Conservation (phyloP, 2,113 vertebrate species). For the Microtus oregoni region DNA sequence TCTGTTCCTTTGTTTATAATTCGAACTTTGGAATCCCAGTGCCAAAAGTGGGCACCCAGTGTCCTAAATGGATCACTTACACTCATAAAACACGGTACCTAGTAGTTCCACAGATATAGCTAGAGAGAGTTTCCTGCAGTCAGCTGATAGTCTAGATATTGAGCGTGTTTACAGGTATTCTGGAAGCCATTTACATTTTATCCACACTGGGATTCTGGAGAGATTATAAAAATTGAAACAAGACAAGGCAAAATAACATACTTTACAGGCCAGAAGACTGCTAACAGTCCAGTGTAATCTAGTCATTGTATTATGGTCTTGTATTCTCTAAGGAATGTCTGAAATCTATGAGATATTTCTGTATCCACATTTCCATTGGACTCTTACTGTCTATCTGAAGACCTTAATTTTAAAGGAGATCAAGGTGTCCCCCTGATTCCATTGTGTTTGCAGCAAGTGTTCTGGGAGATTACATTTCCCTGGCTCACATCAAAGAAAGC, state of each 20-base stretch:
- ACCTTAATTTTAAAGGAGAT: slow-evolving; percentile 63
- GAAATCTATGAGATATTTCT: slow-evolving; percentile 68
- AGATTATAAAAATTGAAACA: slow-evolving; percentile 65
- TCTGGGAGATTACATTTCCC: slow-evolving; percentile 66
- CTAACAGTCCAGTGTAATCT: slow-evolving; percentile 51
- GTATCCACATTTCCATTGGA: slow-evolving; percentile 38
- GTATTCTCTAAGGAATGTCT: slow-evolving; percentile 66
- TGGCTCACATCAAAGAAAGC: slow-evolving; percentile 36
- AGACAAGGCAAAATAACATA: slow-evolving; percentile 46
- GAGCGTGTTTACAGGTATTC: slow-evolving; percentile 30
- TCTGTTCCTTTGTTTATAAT: slow-evolving; percentile 8
- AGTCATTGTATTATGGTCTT: slow-evolving; percentile 34
- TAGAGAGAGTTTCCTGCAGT: not conserved
- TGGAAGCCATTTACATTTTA: slow-evolving; percentile 41
- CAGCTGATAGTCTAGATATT: not conserved
- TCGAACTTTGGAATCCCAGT: not conserved
- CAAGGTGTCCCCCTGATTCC: slow-evolving; percentile 36
- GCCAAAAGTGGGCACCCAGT: not conserved
- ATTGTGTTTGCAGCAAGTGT: slow-evolving; percentile 53
- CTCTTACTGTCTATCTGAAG: slow-evolving; percentile 63
- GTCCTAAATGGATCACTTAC: not conserved
- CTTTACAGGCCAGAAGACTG: slow-evolving; percentile 49
- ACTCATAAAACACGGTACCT: not conserved
- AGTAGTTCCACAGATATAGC: not conserved
- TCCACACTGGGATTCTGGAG: slow-evolving; percentile 57